A percentile compares a stretch with the other conserved stretches of the same genome.
phyloP scores from a whole-genome alignment of 2,113 vertebrate genomes.

The Numida meleagris region DNA sequence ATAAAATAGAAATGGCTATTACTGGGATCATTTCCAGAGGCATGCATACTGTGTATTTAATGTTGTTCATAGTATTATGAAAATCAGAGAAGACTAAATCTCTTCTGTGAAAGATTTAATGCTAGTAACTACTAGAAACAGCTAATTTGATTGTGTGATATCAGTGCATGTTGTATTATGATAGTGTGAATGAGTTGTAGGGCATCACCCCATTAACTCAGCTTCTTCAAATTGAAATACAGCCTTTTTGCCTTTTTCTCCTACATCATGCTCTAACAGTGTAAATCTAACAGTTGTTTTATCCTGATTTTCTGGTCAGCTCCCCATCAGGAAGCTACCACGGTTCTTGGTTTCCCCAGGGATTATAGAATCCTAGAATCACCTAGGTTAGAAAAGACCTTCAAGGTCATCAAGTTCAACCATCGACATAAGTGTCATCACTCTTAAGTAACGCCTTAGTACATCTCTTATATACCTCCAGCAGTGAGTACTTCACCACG shows the following conservation, averaged over 20 bases:
- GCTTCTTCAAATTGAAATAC: not conserved
- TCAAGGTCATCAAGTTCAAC: not conserved
- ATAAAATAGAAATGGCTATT: not conserved
- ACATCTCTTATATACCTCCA: not conserved
- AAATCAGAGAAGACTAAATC: not conserved
- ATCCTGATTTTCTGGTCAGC: not conserved
- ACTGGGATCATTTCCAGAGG: not conserved
- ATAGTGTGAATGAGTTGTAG: not conserved
- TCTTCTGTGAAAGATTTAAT: not conserved
- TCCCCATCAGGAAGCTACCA: fast-evolving
- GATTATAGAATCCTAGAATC: not conserved
- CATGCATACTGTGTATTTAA: not conserved
- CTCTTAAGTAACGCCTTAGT: not conserved
- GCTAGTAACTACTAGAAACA: too few species aligned
- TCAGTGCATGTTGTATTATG: not conserved
- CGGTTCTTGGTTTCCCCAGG: not conserved
- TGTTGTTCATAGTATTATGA: not conserved
- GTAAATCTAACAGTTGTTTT: not conserved
- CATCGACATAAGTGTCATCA: not conserved
- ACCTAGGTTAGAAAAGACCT: not conserved
- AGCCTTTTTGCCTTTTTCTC: not conserved
- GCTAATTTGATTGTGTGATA: not conserved
- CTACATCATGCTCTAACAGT: fast-evolving
- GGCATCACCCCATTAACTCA: not conserved
- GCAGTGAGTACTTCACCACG: not conserved